These are phyloP conservation scores for Spodoptera frugiperda DNA, from an alignment of 1,140 invertebrate genomes.

Conservation along the genomic window DNA sequence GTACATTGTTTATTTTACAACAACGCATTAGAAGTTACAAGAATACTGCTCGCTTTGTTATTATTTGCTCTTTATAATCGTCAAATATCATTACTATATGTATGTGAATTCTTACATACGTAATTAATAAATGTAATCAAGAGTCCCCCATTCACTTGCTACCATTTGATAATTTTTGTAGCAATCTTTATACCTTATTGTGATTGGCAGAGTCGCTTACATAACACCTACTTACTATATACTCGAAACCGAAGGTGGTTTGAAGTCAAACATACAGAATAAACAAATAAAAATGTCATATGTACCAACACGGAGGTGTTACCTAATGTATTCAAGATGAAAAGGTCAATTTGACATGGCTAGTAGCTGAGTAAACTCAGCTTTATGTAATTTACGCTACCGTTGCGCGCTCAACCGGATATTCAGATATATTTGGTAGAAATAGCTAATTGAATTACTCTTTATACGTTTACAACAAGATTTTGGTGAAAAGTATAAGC, in stretches of 20 bases:
- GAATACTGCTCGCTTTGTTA: too few relatives aligned
- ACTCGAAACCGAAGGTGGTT: constrained; percentile 20
- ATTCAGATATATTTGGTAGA: background rate
- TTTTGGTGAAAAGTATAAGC: too few relatives aligned
- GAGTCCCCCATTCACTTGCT: too few relatives aligned
- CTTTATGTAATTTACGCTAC: constrained; percentile 10
- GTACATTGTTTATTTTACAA: too few relatives aligned
- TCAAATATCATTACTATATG: too few relatives aligned
- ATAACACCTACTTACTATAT: constrained; percentile 8
- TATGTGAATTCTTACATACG: too few relatives aligned
- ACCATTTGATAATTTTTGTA: too few relatives aligned
- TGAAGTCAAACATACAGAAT: constrained; percentile 15
- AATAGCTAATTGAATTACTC: too few relatives aligned
- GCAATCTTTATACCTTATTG: background rate
- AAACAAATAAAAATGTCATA: constrained; percentile 30
- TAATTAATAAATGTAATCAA: too few relatives aligned
- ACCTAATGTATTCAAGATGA: constrained; percentile 19
- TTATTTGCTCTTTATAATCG: too few relatives aligned
- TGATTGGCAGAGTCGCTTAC: background rate
- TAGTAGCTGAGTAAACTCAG: background rate
- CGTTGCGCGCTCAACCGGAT: background rate
- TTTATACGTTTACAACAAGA: background rate
- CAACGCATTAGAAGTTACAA: too few relatives aligned
- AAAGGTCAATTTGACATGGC: constrained; percentile 33
- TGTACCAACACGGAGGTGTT: constrained; percentile 30